Base-by-base conservation (phyloP, 2,113 vertebrate genomes). In the Anseranas semipalmata region DNA sequence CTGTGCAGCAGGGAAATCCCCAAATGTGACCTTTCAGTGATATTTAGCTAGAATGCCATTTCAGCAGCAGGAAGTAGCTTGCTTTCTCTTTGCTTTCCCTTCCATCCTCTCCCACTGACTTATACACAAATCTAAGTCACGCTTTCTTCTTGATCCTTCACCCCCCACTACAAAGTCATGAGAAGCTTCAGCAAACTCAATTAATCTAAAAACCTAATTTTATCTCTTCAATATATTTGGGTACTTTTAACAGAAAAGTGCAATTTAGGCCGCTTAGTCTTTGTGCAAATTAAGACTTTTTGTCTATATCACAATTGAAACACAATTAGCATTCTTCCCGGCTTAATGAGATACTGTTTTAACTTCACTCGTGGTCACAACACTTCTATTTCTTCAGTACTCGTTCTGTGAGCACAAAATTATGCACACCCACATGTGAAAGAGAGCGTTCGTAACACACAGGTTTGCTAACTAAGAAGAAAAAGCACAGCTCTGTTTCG, bases 201-300 rank as follows among this genome's bases (percentile, higher is more conserved):
- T 79, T 66, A 72, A 74, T 85, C 73, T 67, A 86, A 86, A 93
- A 89, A 33, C 27, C 48, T 45, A 74, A 85, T 89, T 96, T 92
- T 90, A 50, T 52, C 48, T 68, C 79, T 59, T 88, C 24, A 68
- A 89, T 35, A 67, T 85, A 93, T 91, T 63, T 71, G 68, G 56
- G 58, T 84, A 63, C 77, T 96, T 91, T 96, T 95, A 95, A 98
- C 81, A 97, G 90, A 75, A 94, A 97, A 89, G 6, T 71, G 39
- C 46, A 87, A 96, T 96, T 96, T 89, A 96, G 92, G 88, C 71
- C 83, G 95, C 63, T 87, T 46, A 41, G 56, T 72, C 55, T 83
- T 33, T 78, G 68, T 94, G 87, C 59, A 96, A 87, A 60, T 53
- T 43, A 95, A 91, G 50, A 82, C 78, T 90, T 79, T 91, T 91